A percentile compares a stretch with the other conserved stretches of the same genome.
Conservation (phyloP, 2,113 vertebrate species). For the Cathartes aura region DNA sequence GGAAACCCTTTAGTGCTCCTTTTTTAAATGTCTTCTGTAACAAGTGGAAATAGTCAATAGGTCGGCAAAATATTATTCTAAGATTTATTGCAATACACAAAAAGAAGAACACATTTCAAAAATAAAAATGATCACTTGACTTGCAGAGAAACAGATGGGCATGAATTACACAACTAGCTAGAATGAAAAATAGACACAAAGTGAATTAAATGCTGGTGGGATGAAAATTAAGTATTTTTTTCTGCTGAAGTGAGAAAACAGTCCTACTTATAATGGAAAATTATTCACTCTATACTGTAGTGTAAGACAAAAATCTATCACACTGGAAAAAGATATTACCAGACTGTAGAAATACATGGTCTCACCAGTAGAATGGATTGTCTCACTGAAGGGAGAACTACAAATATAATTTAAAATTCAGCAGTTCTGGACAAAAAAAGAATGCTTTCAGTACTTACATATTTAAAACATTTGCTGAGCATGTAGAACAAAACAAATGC, state of each 20-base stretch:
- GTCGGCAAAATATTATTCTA: background rate
- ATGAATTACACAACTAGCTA: constrained; percentile 49
- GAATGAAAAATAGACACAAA: constrained; percentile 42
- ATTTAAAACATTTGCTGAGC: background rate
- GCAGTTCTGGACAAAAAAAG: background rate
- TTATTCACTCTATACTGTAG: constrained; percentile 34
- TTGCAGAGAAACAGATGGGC: constrained; percentile 57
- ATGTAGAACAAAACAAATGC: background rate
- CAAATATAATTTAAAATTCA: background rate
- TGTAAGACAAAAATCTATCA: constrained; percentile 50
- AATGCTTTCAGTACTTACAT: background rate
- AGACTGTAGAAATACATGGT: background rate
- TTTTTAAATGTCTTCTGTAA: background rate
- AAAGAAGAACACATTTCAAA: constrained; percentile 45
- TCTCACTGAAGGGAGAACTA: background rate
- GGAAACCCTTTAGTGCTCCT: background rate
- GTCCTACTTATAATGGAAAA: constrained; percentile 52
- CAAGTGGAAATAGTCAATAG: background rate
- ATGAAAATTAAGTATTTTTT: constrained; percentile 16
- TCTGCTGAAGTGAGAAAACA: constrained; percentile 47
- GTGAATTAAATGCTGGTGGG: constrained; percentile 25
- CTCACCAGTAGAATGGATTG: background rate
- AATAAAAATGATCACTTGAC: background rate
- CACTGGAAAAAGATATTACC: background rate
- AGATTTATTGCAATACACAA: constrained; percentile 12